Evolutionary conservation across 2,113 vertebrate genomes (phyloP).

Genomic region (Brachyhypopomus gauderio): DNA sequence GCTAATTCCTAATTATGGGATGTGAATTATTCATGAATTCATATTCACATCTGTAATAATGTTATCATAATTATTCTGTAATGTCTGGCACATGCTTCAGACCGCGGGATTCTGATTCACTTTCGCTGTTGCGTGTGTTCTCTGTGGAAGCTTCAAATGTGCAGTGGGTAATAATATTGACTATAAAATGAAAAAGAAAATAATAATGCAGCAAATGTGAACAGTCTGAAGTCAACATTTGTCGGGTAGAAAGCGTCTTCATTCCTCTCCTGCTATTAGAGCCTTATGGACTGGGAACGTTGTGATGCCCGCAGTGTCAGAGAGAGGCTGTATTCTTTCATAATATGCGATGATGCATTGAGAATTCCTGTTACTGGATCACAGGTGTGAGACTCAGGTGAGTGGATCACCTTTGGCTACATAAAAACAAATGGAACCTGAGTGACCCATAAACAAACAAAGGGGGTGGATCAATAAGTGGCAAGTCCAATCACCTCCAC

Average conservation of each 20-base stretch:
- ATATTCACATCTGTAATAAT: conserved; percentile 22
- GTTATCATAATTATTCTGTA: background rate
- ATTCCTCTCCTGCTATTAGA: background rate
- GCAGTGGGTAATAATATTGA: conserved; percentile 68
- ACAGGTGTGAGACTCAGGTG: conserved; percentile 45
- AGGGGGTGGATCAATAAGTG: conserved; percentile 71
- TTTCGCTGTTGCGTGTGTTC: conserved; percentile 39
- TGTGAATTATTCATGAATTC: background rate
- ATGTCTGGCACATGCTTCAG: background rate
- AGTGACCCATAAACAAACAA: conserved; percentile 74
- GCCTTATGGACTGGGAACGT: too few relatives aligned
- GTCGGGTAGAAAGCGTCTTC: conserved; percentile 49
- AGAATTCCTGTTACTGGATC: conserved; percentile 51
- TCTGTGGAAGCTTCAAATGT: background rate
- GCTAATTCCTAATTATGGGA: background rate
- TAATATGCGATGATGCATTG: background rate
- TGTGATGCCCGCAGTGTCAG: background rate
- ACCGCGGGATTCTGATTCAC: conserved; percentile 54
- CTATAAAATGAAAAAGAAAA: conserved; percentile 38
- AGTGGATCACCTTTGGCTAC: conserved; percentile 33
- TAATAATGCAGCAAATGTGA: conserved; percentile 16
- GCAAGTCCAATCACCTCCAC: conserved; percentile 59
- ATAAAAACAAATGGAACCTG: conserved; percentile 57
- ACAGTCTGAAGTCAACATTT: conserved; percentile 63
- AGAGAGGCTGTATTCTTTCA: conserved; percentile 20